Conservation (phyloP, 2,888 invertebrate genomes). For the Leptura quadrifasciata region DNA sequence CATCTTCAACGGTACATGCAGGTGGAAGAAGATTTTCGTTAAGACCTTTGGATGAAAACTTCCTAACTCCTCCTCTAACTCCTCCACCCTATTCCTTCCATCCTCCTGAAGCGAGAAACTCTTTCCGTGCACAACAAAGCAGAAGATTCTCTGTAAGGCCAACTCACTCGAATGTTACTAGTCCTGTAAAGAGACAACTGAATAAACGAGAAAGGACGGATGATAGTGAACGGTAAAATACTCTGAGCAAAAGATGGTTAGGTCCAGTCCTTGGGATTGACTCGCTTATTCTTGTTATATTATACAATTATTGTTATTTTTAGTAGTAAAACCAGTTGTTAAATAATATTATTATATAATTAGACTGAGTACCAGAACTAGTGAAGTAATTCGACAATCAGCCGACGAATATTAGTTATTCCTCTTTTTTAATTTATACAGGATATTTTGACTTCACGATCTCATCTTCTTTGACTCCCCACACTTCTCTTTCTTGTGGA, state of each 20-base stretch:
- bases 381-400: not conserved
- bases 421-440: no score
- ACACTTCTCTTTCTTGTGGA: no score
- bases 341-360: conserved; percentile 5
- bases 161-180: conserved; percentile 37
- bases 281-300: conserved; percentile 32
- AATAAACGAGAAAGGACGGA: conserved; percentile 57
- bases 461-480: no score
- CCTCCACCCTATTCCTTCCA: conserved; percentile 48
- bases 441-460: no score
- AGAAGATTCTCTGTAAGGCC: conserved; percentile 51
- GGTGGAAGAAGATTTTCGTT: conserved; percentile 62
- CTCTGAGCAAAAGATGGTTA: conserved; percentile 24
- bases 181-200: conserved; percentile 60
- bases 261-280: not conserved
- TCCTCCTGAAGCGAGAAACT: conserved; percentile 50
- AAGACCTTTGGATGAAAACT: conserved; percentile 63
- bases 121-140: conserved; percentile 14
- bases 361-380: conserved; percentile 27
- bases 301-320: not conserved
- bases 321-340: not conserved
- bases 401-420: no score
- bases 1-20: conserved; percentile 39
- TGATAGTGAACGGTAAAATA: conserved; percentile 25
- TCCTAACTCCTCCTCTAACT: conserved; percentile 53